Base-by-base conservation (phyloP, 35 echinoderm and acorn worm species). In the Apostichopus parvimensis region DNA sequence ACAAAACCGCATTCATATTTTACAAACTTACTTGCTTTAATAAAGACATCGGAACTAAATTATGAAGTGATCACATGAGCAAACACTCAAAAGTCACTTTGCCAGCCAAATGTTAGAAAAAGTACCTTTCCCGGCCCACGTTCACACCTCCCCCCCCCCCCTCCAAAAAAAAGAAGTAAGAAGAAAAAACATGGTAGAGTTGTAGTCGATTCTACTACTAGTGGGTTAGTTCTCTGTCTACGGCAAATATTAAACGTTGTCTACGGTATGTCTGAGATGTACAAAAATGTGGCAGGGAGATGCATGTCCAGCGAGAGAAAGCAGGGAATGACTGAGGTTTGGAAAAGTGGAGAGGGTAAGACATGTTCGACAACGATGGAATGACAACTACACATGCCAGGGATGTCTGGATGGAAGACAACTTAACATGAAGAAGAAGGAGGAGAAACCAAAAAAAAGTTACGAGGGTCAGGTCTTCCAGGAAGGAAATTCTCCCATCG, bases 381-480 rank as follows among this genome's bases (percentile, higher is more conserved):
- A 68, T 45, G 34, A 68, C n/a, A n/a, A n/a, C 9, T 68, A 11
- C 10, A 14, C 79, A 55, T 82, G 79, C 55, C 17, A 54, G 14
- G 34, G 34, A 34, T 34, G 28, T 34, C 34, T 45, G 34, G 2
- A 0, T 45, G 34, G 79, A 14, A 23, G 28, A 53, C 0, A 34
- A 6, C 7, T 53, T n/a, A 34, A 22, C 57, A 62, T 61, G 55
- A 15, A 82, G 75, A 57, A 61, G n/a, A 61, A 24, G 71, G 54
- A 53, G 18, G 22, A 54, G 62, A 92, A 21, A 21, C 9, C 5
- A 56, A 6, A 20, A 23, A 65, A 82, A n/a, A 26, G 5, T 87
- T 87, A 87, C 85, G 26, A 56, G 54, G 85, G 54, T 87, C 15
- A 87, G 85, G 85, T 87, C 59, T 59, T 87, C 85, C 85, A 87